phyloP scores from a whole-genome alignment of 2,888 invertebrate genomes.

The Brachyptera risi region DNA sequence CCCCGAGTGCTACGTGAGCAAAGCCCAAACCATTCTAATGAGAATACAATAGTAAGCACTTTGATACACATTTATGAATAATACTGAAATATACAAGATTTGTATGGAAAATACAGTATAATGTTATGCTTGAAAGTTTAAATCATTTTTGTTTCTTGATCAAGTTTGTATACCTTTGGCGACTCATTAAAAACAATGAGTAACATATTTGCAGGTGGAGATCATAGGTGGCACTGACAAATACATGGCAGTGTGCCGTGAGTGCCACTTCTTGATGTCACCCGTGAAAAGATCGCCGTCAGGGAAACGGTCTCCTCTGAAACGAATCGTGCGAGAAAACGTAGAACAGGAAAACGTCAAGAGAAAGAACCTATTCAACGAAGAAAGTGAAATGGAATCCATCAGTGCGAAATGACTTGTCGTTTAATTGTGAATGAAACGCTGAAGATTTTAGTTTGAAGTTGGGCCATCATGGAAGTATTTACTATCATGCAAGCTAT shows the following conservation, averaged over 20 bases:
- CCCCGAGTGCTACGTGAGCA: no score
- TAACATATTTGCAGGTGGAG: slow-evolving; percentile 46
- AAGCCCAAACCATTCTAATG: no score
- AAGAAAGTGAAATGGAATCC: no score
- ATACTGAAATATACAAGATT: neutral
- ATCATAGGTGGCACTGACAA: slow-evolving; percentile 54
- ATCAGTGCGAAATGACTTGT: no score
- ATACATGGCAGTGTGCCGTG: slow-evolving; percentile 52
- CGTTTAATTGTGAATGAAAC: no score
- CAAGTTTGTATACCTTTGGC: neutral
- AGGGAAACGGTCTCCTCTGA: neutral
- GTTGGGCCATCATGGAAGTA: no score
- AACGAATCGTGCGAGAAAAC: no score
- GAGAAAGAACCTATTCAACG: no score
- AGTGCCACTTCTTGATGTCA: slow-evolving; percentile 42
- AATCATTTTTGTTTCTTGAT: neutral
- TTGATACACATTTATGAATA: neutral
- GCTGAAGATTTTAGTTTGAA: no score
- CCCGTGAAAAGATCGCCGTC: slow-evolving; percentile 35
- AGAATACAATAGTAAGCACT: no score
- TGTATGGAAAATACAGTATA: neutral
- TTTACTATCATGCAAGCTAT: no score
- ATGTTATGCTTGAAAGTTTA: neutral
- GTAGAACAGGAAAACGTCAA: no score
- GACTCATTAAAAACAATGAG: neutral